Percentiles rank a stretch among this genome's conserved stretches.
Evolutionary conservation across 2,888 invertebrate species (phyloP).

Genomic region (Pterobdella sp.): DNA sequence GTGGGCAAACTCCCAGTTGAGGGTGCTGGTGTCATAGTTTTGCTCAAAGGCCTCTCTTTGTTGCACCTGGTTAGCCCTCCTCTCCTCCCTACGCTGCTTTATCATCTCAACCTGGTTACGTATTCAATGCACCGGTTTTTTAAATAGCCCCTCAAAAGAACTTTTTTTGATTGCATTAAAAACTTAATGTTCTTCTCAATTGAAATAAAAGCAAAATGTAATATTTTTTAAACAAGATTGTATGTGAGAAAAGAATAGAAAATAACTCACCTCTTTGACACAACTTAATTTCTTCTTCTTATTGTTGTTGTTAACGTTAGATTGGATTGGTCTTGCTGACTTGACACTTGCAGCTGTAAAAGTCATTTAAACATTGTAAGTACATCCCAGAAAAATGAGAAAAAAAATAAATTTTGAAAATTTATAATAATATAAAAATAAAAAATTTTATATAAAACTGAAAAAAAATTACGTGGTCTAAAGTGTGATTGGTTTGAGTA

Average conservation of each 20-base stretch:
- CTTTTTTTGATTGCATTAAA: neutral
- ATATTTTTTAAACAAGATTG: neutral
- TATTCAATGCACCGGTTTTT: neutral
- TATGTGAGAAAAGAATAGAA: neutral
- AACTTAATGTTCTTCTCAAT: neutral
- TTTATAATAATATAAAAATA: neutral
- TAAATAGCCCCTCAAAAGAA: neutral
- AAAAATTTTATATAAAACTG: neutral
- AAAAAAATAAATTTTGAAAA: neutral
- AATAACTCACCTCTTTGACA: constrained; percentile 57
- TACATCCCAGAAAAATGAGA: neutral
- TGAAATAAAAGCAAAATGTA: neutral
- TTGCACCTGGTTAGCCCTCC: constrained; percentile 57
- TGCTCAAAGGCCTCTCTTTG: constrained; percentile 67
- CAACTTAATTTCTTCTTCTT: constrained; percentile 49
- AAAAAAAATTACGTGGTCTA: neutral
- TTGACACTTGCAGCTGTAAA: neutral
- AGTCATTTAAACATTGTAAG: neutral
- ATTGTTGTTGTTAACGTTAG: constrained; percentile 26
- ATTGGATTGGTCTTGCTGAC: neutral
- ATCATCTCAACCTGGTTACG: constrained; percentile 68
- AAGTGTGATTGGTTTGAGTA: neutral
- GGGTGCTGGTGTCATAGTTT: constrained; percentile 64
- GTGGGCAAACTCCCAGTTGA: constrained; percentile 92
- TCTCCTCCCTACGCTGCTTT: constrained; percentile 89